Evolutionary conservation across 1,140 invertebrate species (phyloP).

Genomic region (Helicoverpa zea): DNA sequence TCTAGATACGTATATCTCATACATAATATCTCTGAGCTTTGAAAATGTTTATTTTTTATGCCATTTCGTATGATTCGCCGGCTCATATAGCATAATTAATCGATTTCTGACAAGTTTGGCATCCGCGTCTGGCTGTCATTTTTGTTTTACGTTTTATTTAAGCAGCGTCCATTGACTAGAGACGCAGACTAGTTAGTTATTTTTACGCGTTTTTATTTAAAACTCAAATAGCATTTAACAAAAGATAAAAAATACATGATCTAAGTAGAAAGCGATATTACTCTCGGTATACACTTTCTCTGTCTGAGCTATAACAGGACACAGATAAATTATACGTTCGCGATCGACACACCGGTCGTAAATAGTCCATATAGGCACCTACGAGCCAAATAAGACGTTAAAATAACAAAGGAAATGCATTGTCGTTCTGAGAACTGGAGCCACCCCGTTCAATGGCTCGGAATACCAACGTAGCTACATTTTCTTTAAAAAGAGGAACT

Average conservation of each 20-base stretch:
- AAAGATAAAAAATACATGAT: conserved; percentile 20
- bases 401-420: conserved; percentile 53
- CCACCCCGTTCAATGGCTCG: conserved; percentile 35
- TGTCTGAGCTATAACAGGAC: conserved; percentile 31
- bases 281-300: conserved; percentile 33
- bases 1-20: conserved; percentile 30
- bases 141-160: conserved; percentile 1
- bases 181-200: background rate
- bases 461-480: conserved; percentile 53
- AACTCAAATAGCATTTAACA: background rate
- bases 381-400: conserved; percentile 28
- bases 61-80: conserved; percentile 18
- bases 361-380: conserved; percentile 27
- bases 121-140: conserved; percentile 32
- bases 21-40: conserved; percentile 24
- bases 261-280: conserved; percentile 45
- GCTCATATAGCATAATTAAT: conserved; percentile 35
- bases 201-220: background rate
- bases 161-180: conserved; percentile 23
- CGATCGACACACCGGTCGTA: conserved; percentile 25
- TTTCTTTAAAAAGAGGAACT: conserved; percentile 52
- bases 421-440: conserved; percentile 56
- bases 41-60: conserved; percentile 32
- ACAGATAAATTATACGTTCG: conserved; percentile 34
- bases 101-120: conserved; percentile 31